Percentiles rank a stretch among this genome's conserved stretches.
Evolutionary conservation across 2,888 invertebrate genomes (phyloP).

Genomic region (Cryptus viduatorius): DNA sequence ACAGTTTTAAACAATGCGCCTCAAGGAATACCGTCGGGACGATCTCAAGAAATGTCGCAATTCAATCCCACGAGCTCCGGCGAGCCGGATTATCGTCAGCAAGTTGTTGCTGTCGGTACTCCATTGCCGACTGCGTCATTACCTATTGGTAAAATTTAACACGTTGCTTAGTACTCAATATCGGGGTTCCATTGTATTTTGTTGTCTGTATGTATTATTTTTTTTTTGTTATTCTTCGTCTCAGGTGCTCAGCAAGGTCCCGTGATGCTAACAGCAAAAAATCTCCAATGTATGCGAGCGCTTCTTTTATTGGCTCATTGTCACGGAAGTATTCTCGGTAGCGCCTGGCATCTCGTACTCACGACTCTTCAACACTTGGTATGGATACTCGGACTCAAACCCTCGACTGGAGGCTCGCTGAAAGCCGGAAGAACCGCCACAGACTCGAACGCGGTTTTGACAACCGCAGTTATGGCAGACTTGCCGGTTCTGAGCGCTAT

Average conservation of each 20-base stretch:
- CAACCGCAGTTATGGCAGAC: slow-evolving; percentile 98
- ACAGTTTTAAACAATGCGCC: slow-evolving; percentile 91
- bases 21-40: slow-evolving; percentile 85
- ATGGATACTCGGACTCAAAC: slow-evolving; percentile 98
- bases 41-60: slow-evolving; percentile 79
- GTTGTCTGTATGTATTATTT: neutral
- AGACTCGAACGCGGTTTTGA: slow-evolving; percentile 94
- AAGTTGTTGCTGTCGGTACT: slow-evolving; percentile 98
- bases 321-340: slow-evolving; percentile 96
- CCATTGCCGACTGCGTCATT: slow-evolving; percentile 94
- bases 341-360: slow-evolving; percentile 98
- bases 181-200: no score
- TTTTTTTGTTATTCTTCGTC: neutral
- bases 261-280: slow-evolving; percentile 99
- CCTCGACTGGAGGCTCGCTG: slow-evolving; percentile 96
- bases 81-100: slow-evolving; percentile 94
- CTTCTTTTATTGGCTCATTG: slow-evolving; percentile 95
- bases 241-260: slow-evolving; percentile 93
- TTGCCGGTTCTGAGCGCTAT: slow-evolving; percentile 95
- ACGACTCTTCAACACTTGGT: slow-evolving; percentile 97
- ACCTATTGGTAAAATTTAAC: slow-evolving; percentile 87
- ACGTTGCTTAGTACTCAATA: neutral
- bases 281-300: slow-evolving; percentile 98
- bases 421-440: slow-evolving; percentile 93
- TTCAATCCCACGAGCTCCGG: slow-evolving; percentile 79